Base-by-base conservation (phyloP, 2,888 invertebrate genomes). In the Polydrusus tereticollis region DNA sequence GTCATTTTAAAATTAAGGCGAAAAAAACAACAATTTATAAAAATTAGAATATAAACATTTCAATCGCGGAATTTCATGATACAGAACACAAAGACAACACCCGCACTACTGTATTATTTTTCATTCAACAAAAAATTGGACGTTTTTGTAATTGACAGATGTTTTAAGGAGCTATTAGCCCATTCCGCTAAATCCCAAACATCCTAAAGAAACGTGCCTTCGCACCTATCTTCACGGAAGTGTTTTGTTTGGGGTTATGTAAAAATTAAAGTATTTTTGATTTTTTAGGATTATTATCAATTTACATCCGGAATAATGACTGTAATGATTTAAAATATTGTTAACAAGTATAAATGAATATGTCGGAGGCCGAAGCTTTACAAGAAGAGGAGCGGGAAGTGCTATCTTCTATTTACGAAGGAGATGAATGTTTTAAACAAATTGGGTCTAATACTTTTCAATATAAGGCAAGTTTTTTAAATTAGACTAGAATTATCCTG, bases 341-440 rank as follows among this genome's bases (percentile, higher is more conserved):
- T 16, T 23, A 45, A 55, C 29, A 50, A 16, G 12, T 12, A 7
- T 23, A 8, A 23, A 43, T 16, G 21, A 52, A 14, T 41, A 71
- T 71, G 70, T 57, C 68, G 29, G 71, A 74, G 21, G 47, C 29
- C 38, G 63, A 63, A 33, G 94, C 94, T 83, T 88, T 91, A 69
- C 95, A 95, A 83, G 89, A 90, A 59, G 97, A 98, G 81, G 98
- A 98, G 86, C 87, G 93, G 62, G 97, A 98, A 87, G 97, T 96
- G 0, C 86, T 98, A 69, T 90, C 90, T 77, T 96, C 97, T 2
- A 98, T 98, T 80, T 98, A 98, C 85, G 97, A 98, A 80, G 97
- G 97, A 16, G 98, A 98, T 86, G 88, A 90, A 1, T 90, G 90
- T 72, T 98, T 96, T 83, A 96, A 95, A 84, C 90, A 95, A 87